Evolutionary conservation across 2,797 vertebrate species (phyloP), one percentile per base, ranked within the genome.

Genomic region (Pangasius mekongensis): DNA sequence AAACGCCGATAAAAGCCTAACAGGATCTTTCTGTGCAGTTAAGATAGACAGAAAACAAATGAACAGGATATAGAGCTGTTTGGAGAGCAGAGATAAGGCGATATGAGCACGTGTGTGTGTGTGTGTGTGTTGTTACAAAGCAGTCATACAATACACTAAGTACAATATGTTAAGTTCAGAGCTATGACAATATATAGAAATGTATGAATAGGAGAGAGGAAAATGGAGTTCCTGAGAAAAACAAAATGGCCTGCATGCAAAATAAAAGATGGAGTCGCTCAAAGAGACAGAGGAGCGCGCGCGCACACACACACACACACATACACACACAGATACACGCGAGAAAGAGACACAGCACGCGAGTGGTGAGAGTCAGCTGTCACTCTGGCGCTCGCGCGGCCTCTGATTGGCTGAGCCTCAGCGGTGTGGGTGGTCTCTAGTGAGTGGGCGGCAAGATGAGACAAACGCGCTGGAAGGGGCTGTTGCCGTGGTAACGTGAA

Each of bases 401-500:
- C 92, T 90, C 89, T 92, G 88, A 92, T 89, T 87, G 94, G 93
- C 92, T 92, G 58, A 91, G 92, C 88, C 91, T 33, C 20, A 18
- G 56, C 81, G 90, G 91, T 91, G 93, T 92, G 92, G 93, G 93
- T 93, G 89, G 94, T 91, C 94, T 95, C 92, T 90, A 30, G 67
- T 90, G 92, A 90, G 82, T 93, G 94, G 93, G 95, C 94, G 94
- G 94, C 92, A 93, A 93, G 92, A 93, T 93, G 92, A 95, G 95
- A 95, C 47, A 96, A 96, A 96, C 94, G 92, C 95, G 94, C 93
- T 95, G 95, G 96, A 95, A 94, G 93, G 87, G 36, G 24, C 5
- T 47, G 95, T 96, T 96, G 94, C 94, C 94, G 95, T 95, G 95
- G 96, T 90, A 93, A 96, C 95, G 90, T 85, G 84, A 91, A 90